These are phyloP conservation scores for Eupleurogrammus muticus DNA, from an alignment of 2,797 vertebrate genomes.

Conservation along the genomic window DNA sequence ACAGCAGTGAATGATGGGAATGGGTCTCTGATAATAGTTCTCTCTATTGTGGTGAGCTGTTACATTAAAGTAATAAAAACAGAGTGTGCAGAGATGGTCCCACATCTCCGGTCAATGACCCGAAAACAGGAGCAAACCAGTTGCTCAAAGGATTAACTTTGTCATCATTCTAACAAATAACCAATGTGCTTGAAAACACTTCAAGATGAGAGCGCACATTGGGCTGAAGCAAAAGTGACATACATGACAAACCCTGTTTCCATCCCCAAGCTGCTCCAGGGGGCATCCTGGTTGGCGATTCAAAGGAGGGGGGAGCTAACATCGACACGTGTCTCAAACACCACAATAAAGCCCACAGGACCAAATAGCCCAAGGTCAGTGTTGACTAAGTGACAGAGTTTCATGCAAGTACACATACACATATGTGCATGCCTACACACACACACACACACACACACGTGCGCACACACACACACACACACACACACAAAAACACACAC, in stretches of 20 bases:
- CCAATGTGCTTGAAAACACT: slow-evolving; percentile 64
- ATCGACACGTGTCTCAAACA: slow-evolving; percentile 73
- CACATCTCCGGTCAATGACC: slow-evolving; percentile 50
- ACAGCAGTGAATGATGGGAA: slow-evolving; percentile 57
- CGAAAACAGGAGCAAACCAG: slow-evolving; percentile 69
- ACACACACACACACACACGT: slow-evolving; percentile 44
- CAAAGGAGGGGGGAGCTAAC: slow-evolving; percentile 51
- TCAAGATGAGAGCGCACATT: slow-evolving; percentile 64
- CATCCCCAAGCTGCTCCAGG: slow-evolving; percentile 45
- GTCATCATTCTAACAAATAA: slow-evolving; percentile 74
- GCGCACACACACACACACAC: slow-evolving; percentile 58
- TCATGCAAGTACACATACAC: slow-evolving; percentile 65
- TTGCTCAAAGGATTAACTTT: slow-evolving; percentile 69
- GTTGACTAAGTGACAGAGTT: slow-evolving; percentile 68
- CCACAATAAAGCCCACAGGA: slow-evolving; percentile 77
- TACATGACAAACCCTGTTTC: slow-evolving; percentile 70
- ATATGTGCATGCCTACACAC: slow-evolving; percentile 33
- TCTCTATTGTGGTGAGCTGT: slow-evolving; percentile 51
- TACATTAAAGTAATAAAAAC: slow-evolving; percentile 60
- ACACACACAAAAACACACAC: slow-evolving; percentile 63
- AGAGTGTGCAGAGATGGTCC: slow-evolving; percentile 44
- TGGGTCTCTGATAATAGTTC: slow-evolving; percentile 37
- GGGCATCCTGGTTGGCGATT: slow-evolving; percentile 44
- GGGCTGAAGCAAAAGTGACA: slow-evolving; percentile 55
- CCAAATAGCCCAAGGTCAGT: slow-evolving; percentile 75